These are phyloP conservation scores for Lasiommata megera DNA, from an alignment of 2,888 invertebrate genomes.

Conservation along the genomic window DNA sequence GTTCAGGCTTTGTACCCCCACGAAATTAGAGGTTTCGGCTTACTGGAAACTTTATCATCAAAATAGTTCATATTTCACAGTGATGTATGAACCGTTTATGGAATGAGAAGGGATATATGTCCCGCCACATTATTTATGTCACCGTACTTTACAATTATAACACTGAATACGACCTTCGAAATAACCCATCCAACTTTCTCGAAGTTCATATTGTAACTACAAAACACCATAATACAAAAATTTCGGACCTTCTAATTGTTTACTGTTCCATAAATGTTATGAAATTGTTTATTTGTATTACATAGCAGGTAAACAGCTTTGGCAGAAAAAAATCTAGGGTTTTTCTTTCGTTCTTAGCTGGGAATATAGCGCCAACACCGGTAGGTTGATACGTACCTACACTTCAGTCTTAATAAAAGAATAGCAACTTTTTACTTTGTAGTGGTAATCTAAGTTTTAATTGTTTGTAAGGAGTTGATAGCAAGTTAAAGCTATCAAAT, in stretches of 20 bases:
- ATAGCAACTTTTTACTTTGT: too few relatives aligned
- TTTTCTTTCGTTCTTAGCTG: too few relatives aligned
- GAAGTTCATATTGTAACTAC: neutral
- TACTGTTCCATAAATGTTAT: too few relatives aligned
- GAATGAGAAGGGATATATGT: conserved; percentile 1
- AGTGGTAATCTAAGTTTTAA: too few relatives aligned
- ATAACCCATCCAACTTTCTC: neutral
- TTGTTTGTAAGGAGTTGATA: too few relatives aligned
- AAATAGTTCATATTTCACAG: conserved; percentile 15
- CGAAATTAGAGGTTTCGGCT: conserved; percentile 21
- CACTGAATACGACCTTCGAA: neutral
- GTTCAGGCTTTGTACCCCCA: conserved; percentile 23
- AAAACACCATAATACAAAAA: neutral
- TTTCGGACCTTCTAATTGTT: neutral
- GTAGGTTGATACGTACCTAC: too few relatives aligned
- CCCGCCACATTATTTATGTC: conserved; percentile 4
- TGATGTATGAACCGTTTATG: conserved; percentile 11
- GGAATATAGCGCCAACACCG: too few relatives aligned
- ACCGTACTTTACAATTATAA: conserved; percentile 3
- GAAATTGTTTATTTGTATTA: too few relatives aligned
- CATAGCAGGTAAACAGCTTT: too few relatives aligned
- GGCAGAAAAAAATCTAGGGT: too few relatives aligned
- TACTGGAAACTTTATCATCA: conserved; percentile 18
- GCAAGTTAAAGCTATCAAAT: too few relatives aligned
- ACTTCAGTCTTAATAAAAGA: too few relatives aligned